Conservation (phyloP, 2,888 invertebrate species). For the Cancer borealis region DNA sequence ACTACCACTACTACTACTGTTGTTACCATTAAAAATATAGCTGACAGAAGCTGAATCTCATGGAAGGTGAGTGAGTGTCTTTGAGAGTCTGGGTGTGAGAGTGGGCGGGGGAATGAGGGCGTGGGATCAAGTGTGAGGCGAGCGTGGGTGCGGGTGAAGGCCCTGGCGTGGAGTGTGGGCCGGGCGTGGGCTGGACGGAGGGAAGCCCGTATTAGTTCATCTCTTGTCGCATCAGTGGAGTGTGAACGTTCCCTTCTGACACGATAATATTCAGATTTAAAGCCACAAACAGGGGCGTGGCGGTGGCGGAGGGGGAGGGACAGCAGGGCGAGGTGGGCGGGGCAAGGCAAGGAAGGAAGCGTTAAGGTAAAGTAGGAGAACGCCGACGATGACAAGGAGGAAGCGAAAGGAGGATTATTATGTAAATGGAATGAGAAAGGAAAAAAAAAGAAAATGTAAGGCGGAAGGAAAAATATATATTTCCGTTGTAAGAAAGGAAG, state of each 20-base stretch:
- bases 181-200: slow-evolving; percentile 4
- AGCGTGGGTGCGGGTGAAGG: slow-evolving; percentile 22
- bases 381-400: not conserved
- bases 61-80: not conserved
- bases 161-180: slow-evolving; percentile 3
- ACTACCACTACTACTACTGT: not conserved
- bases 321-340: not conserved
- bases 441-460: not conserved
- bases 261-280: not conserved
- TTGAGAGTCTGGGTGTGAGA: not conserved
- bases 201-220: not conserved
- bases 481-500: not conserved
- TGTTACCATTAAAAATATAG: not conserved
- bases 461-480: not conserved
- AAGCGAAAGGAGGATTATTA: not conserved
- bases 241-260: not conserved
- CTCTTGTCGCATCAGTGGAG: not conserved
- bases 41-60: not conserved
- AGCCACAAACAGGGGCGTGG: not conserved
- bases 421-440: too few relatives aligned
- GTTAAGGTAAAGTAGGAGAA: not conserved
- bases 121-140: not conserved
- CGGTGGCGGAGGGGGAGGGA: not conserved
- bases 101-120: slow-evolving; percentile 13
- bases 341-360: not conserved